Evolutionary conservation across 2,113 vertebrate genomes (phyloP).

Genomic region (Cyprinus carpio): DNA sequence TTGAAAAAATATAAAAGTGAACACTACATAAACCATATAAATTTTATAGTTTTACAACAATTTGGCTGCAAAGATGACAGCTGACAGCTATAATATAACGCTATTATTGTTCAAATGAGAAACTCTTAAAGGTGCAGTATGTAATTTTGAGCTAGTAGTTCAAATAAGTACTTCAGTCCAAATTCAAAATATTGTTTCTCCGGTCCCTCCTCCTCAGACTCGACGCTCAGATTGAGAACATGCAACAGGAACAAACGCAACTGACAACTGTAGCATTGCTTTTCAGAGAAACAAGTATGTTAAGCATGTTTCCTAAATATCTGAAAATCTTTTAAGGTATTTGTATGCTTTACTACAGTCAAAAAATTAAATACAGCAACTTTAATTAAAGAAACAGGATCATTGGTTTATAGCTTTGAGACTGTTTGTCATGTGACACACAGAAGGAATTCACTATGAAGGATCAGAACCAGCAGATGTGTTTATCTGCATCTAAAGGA

Average conservation of each 20-base stretch:
- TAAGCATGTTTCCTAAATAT: too few relatives aligned
- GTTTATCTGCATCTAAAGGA: slow-evolving; percentile 15
- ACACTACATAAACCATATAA: neutral
- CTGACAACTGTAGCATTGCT: too few relatives aligned
- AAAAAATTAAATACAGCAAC: too few relatives aligned
- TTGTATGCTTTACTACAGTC: too few relatives aligned
- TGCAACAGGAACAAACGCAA: too few relatives aligned
- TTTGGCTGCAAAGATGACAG: neutral
- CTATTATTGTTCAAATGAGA: neutral
- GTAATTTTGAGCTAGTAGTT: too few relatives aligned
- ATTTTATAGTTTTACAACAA: neutral
- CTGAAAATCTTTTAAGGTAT: too few relatives aligned
- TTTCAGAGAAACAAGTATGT: too few relatives aligned
- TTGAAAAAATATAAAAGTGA: slow-evolving; percentile 26
- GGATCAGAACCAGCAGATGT: neutral
- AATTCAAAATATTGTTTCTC: too few relatives aligned
- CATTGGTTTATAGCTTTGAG: slow-evolving; percentile 20
- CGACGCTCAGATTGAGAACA: too few relatives aligned
- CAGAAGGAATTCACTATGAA: neutral
- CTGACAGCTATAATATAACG: neutral
- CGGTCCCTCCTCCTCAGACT: too few relatives aligned
- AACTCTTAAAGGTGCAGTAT: neutral
- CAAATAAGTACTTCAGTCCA: too few relatives aligned
- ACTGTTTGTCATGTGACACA: neutral
- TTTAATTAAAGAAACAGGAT: neutral